Evolutionary conservation across 1,140 invertebrate genomes (phyloP).

Genomic region (Frieseomelitta varia): DNA sequence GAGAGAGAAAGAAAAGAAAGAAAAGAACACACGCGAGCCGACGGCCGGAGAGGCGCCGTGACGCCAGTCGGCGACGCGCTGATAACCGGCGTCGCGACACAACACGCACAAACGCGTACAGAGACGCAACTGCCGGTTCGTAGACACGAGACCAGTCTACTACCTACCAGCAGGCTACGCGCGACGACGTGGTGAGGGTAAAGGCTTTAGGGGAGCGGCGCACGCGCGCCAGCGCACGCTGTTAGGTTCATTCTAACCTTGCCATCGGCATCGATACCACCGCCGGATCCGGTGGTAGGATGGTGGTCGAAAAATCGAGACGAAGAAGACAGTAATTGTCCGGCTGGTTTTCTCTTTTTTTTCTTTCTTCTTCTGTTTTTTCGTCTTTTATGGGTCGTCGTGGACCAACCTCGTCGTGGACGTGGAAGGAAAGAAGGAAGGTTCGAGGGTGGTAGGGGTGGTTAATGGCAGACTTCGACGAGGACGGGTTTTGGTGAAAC

Average conservation of each 20-base stretch:
- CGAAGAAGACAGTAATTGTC: slow-evolving; percentile 26
- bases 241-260: slow-evolving; percentile 51
- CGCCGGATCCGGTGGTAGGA: neutral
- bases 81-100: slow-evolving; percentile 58
- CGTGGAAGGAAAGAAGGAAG: neutral
- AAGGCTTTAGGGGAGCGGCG: slow-evolving; percentile 24
- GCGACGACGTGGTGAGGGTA: slow-evolving; percentile 8
- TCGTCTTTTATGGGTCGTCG: slow-evolving; percentile 1
- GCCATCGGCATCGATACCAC: slow-evolving; percentile 26
- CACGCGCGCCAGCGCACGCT: slow-evolving; percentile 19
- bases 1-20: neutral
- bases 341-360: neutral
- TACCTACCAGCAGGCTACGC: slow-evolving; percentile 10
- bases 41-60: slow-evolving; percentile 53
- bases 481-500: neutral
- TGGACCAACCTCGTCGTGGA: neutral
- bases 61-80: slow-evolving; percentile 67
- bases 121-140: slow-evolving; percentile 55
- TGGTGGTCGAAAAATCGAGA: slow-evolving; percentile 3
- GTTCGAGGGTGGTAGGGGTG: neutral
- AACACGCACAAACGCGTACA: slow-evolving; percentile 51
- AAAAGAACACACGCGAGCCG: neutral
- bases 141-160: slow-evolving; percentile 31
- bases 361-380: neutral
- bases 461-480: neutral